Evolutionary conservation across 2,888 invertebrate genomes (phyloP).

Genomic region (Gortyna flavago): DNA sequence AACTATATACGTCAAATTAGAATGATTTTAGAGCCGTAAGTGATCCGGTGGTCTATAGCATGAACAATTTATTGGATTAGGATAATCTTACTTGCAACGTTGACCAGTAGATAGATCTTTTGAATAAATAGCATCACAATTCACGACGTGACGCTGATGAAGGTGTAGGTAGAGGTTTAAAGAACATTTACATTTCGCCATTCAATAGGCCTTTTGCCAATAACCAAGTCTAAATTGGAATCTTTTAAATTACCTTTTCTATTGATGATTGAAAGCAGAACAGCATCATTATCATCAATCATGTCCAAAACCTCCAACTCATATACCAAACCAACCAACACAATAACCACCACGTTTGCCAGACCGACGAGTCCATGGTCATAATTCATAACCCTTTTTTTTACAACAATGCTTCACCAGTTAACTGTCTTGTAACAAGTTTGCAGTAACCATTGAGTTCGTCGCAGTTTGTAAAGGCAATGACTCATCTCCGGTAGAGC

Average conservation of each 20-base stretch:
- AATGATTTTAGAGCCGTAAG: slow-evolving; percentile 52
- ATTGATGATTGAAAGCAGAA: not conserved
- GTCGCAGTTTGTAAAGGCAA: slow-evolving; percentile 30
- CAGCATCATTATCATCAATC: not conserved
- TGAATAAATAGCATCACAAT: not conserved
- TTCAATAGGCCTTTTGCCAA: too few species aligned
- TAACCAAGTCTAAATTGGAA: not conserved
- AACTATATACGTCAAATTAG: slow-evolving; percentile 44
- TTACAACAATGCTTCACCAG: not conserved
- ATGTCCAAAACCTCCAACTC: not conserved
- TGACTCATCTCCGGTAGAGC: slow-evolving; percentile 69
- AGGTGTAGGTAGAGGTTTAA: not conserved
- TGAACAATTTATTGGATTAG: slow-evolving; percentile 17
- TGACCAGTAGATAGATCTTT: not conserved
- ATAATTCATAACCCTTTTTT: slow-evolving; percentile 14
- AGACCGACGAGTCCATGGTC: not conserved
- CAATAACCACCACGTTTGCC: not conserved
- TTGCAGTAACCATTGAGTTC: slow-evolving; percentile 24
- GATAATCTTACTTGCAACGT: slow-evolving; percentile 1
- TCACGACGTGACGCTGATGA: not conserved
- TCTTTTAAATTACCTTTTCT: not conserved
- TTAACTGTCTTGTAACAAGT: slow-evolving; percentile 37
- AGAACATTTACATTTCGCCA: not conserved
- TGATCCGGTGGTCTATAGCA: slow-evolving; percentile 7
- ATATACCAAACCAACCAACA: not conserved